Evolutionary conservation across 2,888 invertebrate species (phyloP).

Genomic region (Dicroscelio sp.): DNA sequence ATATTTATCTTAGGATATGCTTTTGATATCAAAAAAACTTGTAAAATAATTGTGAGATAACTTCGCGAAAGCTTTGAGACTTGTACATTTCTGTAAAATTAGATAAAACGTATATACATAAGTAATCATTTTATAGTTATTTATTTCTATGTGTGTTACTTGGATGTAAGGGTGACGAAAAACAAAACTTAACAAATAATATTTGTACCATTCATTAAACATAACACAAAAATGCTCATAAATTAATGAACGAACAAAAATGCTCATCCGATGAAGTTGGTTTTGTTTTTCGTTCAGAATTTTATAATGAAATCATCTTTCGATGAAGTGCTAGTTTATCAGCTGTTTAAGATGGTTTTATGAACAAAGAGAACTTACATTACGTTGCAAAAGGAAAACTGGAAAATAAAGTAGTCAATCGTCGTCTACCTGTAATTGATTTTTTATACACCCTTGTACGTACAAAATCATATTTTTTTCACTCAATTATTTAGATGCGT

Average conservation of each 20-base stretch:
- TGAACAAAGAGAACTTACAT: conserved; percentile 22
- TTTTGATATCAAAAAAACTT: conserved; percentile 42
- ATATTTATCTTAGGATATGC: conserved; percentile 12
- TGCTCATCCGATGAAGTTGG: conserved; percentile 37
- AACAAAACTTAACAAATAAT: conserved; percentile 7
- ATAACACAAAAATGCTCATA: conserved; percentile 31
- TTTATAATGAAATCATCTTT: conserved; percentile 24
- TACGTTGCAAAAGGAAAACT: conserved; percentile 39
- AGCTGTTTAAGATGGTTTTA: conserved; percentile 43
- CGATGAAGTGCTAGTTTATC: conserved; percentile 18
- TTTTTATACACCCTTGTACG: background rate
- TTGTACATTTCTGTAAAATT: conserved; percentile 85
- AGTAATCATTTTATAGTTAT: conserved; percentile 86
- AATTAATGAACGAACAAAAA: conserved; percentile 22
- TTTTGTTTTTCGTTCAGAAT: conserved; percentile 55
- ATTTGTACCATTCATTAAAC: too few relatives aligned
- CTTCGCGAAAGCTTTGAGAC: background rate
- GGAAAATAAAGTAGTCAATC: conserved; percentile 66
- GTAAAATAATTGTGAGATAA: conserved; percentile 63
- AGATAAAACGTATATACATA: conserved; percentile 50
- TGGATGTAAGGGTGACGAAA: conserved; percentile 39
- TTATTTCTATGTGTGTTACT: conserved; percentile 82
- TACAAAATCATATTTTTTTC: too few relatives aligned
- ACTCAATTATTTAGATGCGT: too few relatives aligned
- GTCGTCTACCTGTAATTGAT: conserved; percentile 18